Percentiles rank a stretch among this genome's conserved stretches.
Evolutionary conservation across 2,113 vertebrate genomes (phyloP).

Genomic region (Hydropotes inermis): DNA sequence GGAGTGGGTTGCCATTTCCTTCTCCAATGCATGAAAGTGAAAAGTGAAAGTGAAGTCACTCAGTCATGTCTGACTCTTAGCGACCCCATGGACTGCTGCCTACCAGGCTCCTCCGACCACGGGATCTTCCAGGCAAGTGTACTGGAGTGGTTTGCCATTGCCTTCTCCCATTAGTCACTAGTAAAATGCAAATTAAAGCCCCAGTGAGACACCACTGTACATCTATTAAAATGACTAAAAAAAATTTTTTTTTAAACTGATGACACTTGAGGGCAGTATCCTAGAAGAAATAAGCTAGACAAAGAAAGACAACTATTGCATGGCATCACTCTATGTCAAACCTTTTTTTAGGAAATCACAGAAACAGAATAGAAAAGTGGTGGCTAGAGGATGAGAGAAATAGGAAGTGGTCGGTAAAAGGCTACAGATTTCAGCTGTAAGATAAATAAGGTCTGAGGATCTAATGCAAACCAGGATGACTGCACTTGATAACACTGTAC

Average conservation of each 20-base stretch:
- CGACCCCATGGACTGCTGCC: no score
- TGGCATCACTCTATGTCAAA: not conserved
- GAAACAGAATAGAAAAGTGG: not conserved
- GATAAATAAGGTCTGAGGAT: not conserved
- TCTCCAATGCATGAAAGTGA: no score
- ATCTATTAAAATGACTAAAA: not conserved
- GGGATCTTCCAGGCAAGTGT: no score
- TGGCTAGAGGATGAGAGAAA: not conserved
- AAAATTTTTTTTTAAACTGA: not conserved
- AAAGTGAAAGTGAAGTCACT: no score
- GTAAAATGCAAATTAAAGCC: not conserved
- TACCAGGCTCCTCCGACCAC: no score
- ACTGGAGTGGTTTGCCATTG: no score
- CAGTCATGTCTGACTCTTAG: no score
- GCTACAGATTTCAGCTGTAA: not conserved
- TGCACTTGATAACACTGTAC: not conserved
- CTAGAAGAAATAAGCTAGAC: not conserved
- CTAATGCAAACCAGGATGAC: not conserved
- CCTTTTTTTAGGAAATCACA: not conserved
- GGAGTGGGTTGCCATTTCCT: no score
- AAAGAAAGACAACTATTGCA: not conserved
- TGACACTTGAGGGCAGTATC: not conserved
- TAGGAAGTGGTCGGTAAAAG: not conserved
- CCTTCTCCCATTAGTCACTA: not conserved
- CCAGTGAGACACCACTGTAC: not conserved